A percentile compares a stretch with the other conserved stretches of the same genome.
These are phyloP conservation scores for Drosophila sordidula DNA, from an alignment of 2,888 invertebrate genomes.

Conservation along the genomic window DNA sequence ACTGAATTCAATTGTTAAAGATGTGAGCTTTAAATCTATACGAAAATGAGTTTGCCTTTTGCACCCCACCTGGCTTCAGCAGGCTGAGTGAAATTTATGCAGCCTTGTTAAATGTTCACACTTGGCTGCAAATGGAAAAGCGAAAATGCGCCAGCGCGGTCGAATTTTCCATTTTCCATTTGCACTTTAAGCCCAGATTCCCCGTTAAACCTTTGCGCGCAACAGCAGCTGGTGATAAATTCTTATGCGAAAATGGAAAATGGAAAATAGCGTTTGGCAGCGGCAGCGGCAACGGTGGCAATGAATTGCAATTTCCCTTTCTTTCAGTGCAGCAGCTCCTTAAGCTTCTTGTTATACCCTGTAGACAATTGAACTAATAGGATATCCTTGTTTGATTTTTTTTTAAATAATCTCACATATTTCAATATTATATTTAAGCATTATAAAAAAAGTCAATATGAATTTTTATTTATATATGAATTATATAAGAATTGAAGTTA, in stretches of 20 bases:
- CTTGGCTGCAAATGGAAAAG: slow-evolving; percentile 27
- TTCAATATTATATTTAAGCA: no score
- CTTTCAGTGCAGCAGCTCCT: slow-evolving; percentile 17
- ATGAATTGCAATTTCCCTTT: slow-evolving; percentile 64
- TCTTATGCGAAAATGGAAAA: slow-evolving; percentile 33
- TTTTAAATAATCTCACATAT: no score
- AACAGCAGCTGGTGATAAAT: slow-evolving; percentile 30
- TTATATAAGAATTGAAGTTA: no score
- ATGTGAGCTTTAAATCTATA: slow-evolving; percentile 24
- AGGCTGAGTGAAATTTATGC: slow-evolving; percentile 53
- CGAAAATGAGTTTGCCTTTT: slow-evolving; percentile 25
- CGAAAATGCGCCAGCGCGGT: slow-evolving; percentile 12
- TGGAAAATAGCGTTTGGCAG: slow-evolving; percentile 40
- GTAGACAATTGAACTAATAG: neutral
- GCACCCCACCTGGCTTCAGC: neutral
- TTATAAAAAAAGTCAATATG: no score
- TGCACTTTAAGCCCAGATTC: slow-evolving; percentile 40
- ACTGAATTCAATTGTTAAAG: slow-evolving; percentile 28
- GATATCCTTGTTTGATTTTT: neutral
- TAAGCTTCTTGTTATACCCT: slow-evolving; percentile 8
- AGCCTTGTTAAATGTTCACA: slow-evolving; percentile 43
- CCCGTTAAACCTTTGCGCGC: slow-evolving; percentile 16
- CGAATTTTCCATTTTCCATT: slow-evolving; percentile 30
- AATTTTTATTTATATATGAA: no score
- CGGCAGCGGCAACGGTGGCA: slow-evolving; percentile 15